Conservation (phyloP, 1,140 invertebrate species). For the Spodoptera litura region DNA sequence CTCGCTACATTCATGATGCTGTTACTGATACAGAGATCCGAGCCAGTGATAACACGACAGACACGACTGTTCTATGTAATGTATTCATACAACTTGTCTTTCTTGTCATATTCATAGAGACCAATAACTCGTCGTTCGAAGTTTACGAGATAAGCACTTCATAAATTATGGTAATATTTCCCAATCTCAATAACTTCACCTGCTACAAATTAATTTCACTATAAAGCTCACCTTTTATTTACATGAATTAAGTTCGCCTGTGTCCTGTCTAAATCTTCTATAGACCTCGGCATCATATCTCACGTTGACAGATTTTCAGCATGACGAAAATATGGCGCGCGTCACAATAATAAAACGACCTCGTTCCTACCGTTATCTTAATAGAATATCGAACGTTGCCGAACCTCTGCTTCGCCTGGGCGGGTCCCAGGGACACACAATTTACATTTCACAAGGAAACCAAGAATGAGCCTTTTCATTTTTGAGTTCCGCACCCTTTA, state of each 20-base stretch:
- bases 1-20: too few relatives aligned
- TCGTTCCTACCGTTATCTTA: conserved; percentile 69
- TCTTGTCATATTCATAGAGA: too few relatives aligned
- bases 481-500: conserved; percentile 43
- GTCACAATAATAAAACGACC: conserved; percentile 62
- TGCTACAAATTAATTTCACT: too few relatives aligned
- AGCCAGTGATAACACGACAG: too few relatives aligned
- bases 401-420: background rate
- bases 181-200: too few relatives aligned
- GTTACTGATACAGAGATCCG: too few relatives aligned
- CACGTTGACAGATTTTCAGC: conserved; percentile 64
- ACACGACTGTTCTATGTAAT: too few relatives aligned
- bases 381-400: conserved; percentile 75
- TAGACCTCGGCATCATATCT: conserved; percentile 45
- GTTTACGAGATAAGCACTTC: too few relatives aligned
- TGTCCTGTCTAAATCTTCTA: conserved; percentile 38
- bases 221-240: too few relatives aligned
- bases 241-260: background rate
- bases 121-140: too few relatives aligned
- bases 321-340: conserved; percentile 73
- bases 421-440: background rate
- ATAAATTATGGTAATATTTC: too few relatives aligned
- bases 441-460: conserved; percentile 41
- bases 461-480: conserved; percentile 52
- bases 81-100: too few relatives aligned